These are phyloP conservation scores for Distichodus sexfasciatus DNA, from an alignment of 2,797 vertebrate species.

Conservation along the genomic window DNA sequence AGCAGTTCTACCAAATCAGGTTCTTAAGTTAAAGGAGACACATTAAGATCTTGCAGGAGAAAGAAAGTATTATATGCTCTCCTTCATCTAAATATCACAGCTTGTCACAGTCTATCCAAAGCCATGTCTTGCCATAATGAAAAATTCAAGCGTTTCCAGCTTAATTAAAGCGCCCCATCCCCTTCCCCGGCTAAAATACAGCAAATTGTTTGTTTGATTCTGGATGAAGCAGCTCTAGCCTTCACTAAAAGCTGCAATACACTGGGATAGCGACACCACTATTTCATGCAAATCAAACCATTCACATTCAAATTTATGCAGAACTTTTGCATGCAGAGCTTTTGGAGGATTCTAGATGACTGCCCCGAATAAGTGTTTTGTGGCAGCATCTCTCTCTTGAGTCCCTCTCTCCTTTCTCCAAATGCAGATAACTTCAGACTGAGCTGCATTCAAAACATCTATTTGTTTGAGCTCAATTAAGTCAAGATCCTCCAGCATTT, in stretches of 20 bases:
- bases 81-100: conserved; percentile 6
- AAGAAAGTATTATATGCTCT: conserved; percentile 27
- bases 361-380: conserved; percentile 25
- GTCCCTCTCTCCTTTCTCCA: neutral
- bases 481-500: too few relatives aligned
- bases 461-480: too few relatives aligned
- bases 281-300: conserved; percentile 46
- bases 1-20: neutral
- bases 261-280: conserved; percentile 13
- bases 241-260: conserved; percentile 1
- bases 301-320: conserved; percentile 46
- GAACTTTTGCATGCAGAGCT: conserved; percentile 12
- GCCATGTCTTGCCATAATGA: conserved; percentile 12
- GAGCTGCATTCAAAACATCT: too few relatives aligned
- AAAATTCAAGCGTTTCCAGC: conserved; percentile 24
- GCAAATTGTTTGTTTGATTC: conserved; percentile 40
- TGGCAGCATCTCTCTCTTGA: conserved; percentile 10
- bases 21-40: too few relatives aligned
- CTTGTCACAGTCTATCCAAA: neutral
- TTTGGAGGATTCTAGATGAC: conserved; percentile 16
- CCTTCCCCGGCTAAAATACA: conserved; percentile 26
- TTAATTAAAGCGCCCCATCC: conserved; percentile 41
- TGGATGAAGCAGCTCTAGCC: conserved; percentile 2
- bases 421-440: too few relatives aligned
- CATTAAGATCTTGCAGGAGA: too few relatives aligned